These are phyloP conservation scores for Drosophila pallidifrons DNA, from an alignment of 1,140 invertebrate species.

Conservation along the genomic window DNA sequence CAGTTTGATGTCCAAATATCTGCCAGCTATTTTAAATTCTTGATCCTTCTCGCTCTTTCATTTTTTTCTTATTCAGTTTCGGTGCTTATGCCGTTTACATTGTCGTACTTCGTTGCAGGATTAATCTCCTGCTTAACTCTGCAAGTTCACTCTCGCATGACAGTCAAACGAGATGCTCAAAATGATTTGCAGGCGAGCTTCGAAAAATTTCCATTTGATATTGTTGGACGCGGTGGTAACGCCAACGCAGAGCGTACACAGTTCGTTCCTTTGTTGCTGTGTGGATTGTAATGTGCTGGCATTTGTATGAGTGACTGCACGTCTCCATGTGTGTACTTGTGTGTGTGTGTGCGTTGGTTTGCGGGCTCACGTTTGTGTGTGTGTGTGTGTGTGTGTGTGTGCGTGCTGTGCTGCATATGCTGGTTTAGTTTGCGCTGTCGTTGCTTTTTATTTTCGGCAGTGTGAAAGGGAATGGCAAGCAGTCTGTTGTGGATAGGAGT, in stretches of 20 bases:
- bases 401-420: slow-evolving; percentile 32
- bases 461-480: neutral
- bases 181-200: slow-evolving; percentile 6
- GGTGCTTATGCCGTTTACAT: neutral
- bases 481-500: no score
- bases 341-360: slow-evolving; percentile 14
- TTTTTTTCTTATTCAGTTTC: no score
- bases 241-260: slow-evolving; percentile 10
- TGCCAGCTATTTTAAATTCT: no score
- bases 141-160: neutral
- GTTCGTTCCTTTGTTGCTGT: slow-evolving; percentile 32
- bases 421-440: slow-evolving; percentile 32
- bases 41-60: no score
- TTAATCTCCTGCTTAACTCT: slow-evolving; percentile 11
- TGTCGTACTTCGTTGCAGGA: neutral
- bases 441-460: slow-evolving; percentile 52
- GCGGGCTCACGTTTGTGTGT: neutral
- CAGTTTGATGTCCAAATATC: no score
- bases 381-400: slow-evolving; percentile 15
- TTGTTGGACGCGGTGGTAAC: slow-evolving; percentile 39
- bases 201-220: slow-evolving; percentile 41
- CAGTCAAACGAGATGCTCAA: neutral
- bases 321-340: neutral
- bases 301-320: slow-evolving; percentile 37
- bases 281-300: slow-evolving; percentile 57